A percentile compares a stretch with the other conserved stretches of the same genome.
These are phyloP conservation scores for Acrocephalus scirpaceus DNA, from an alignment of 2,797 vertebrate species.

Conservation along the genomic window DNA sequence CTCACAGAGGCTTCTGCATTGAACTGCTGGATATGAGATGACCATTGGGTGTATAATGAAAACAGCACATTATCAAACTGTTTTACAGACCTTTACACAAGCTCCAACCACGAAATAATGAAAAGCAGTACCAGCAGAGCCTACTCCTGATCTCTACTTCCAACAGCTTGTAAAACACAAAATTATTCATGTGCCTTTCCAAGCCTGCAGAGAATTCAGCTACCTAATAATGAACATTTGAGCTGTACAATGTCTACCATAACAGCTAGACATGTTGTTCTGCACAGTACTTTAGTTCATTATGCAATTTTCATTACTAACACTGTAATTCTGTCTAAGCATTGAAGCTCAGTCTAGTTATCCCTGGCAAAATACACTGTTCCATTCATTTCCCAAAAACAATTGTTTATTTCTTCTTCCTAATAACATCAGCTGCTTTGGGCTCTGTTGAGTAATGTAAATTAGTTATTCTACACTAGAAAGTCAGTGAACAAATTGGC, in stretches of 20 bases:
- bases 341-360: neutral
- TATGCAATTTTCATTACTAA: neutral
- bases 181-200: neutral
- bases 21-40: neutral
- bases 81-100: neutral
- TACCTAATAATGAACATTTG: neutral
- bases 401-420: conserved; percentile 40
- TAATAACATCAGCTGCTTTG: conserved; percentile 10
- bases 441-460: conserved; percentile 25
- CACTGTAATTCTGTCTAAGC: neutral
- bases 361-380: neutral
- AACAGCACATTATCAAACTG: neutral
- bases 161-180: neutral
- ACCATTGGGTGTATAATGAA: neutral
- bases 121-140: neutral
- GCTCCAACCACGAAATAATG: neutral
- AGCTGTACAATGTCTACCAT: neutral
- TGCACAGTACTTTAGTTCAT: neutral
- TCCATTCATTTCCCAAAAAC: conserved; percentile 9
- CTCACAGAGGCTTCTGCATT: neutral
- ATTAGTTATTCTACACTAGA: conserved; percentile 19
- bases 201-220: neutral
- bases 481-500: conserved; percentile 24
- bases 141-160: neutral
- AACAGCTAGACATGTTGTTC: neutral